phyloP scores from a whole-genome alignment of 2,888 invertebrate species.

The Perithous albicinctus region DNA sequence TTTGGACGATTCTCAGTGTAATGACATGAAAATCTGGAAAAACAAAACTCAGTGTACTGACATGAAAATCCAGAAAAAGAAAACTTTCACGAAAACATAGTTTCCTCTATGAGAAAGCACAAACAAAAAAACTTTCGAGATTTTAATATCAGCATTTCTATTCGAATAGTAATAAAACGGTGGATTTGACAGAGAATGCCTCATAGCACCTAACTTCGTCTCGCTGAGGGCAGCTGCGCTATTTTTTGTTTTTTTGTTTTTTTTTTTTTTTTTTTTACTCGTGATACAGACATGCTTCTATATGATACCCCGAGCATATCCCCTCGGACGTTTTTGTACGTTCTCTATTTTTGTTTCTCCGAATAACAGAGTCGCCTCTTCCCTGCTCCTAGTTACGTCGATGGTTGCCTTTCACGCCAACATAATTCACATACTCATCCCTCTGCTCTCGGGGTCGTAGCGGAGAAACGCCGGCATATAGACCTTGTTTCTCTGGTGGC shows the following conservation, averaged over 20 bases:
- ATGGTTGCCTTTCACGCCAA: conserved; percentile 33
- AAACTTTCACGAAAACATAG: too few species aligned
- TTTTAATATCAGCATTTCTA: too few species aligned
- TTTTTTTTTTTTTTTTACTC: neutral
- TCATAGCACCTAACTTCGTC: too few species aligned
- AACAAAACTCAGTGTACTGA: too few species aligned
- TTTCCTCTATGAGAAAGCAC: too few species aligned
- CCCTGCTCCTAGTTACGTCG: conserved; percentile 28
- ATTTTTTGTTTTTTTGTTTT: neutral
- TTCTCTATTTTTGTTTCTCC: neutral
- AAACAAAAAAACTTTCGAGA: too few species aligned
- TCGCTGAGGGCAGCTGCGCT: neutral
- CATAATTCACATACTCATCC: conserved; percentile 58
- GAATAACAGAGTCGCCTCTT: neutral
- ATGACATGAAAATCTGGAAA: too few species aligned
- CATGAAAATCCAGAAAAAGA: too few species aligned
- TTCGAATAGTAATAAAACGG: too few species aligned
- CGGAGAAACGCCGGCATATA: neutral
- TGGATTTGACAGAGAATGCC: too few species aligned
- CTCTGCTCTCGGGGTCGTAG: neutral
- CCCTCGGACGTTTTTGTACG: conserved; percentile 9
- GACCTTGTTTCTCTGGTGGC: neutral
- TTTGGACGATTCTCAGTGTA: too few species aligned
- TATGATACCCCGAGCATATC: conserved; percentile 1
- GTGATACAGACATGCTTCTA: neutral